Evolutionary conservation across 92 coral and sea anemone genomes (phyloP), one percentile per base, ranked within the genome.

Genomic region (Diadumene lineata): DNA sequence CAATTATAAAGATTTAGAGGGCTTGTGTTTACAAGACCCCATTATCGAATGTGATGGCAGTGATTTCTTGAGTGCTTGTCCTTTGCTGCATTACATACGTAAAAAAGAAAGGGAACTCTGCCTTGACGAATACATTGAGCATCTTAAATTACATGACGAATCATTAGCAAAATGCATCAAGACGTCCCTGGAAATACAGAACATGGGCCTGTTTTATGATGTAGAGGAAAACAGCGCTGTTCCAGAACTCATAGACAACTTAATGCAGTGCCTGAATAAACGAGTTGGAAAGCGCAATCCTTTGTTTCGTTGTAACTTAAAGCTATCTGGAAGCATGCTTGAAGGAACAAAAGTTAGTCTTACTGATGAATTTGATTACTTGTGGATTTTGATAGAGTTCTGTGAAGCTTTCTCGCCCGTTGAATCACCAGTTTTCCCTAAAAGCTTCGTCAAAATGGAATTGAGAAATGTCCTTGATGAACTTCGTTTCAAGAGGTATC

Each of bases 401-500:
- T 38, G 71, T 61, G n/a, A 75, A 60, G 26, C 79, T 2, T 75
- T 75, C 71, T 22, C 58, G 16, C 72, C 79, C 34, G 70, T 34
- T 75, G 79, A 75, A 43, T 75, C 79, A 4, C 79, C 79, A 33
- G 11, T 23, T 11, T 62, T 61, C 29, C 79, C 79, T 15, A 60
- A 75, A 75, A 75, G 79, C 29, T 75, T 75, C 79, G 79, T 75
- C 23, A 75, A 75, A 38, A 43, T 75, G 60, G 62, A 24, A 32
- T 11, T 75, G 44, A 75, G 31, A 43, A 61, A 21, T 24, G 71
- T 25, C 34, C 60, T 53, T 38, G 79, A 75, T 33, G 72, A 50
- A 24, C 79, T 70, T 61, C 79, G 79, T 25, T 75, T 75, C 71
- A 75, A 70, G 50, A 75, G 79, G 11, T 75, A 75, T 38, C 79